phyloP scores from a whole-genome alignment of 2,113 vertebrate genomes.

The Lampris megalopsis region DNA sequence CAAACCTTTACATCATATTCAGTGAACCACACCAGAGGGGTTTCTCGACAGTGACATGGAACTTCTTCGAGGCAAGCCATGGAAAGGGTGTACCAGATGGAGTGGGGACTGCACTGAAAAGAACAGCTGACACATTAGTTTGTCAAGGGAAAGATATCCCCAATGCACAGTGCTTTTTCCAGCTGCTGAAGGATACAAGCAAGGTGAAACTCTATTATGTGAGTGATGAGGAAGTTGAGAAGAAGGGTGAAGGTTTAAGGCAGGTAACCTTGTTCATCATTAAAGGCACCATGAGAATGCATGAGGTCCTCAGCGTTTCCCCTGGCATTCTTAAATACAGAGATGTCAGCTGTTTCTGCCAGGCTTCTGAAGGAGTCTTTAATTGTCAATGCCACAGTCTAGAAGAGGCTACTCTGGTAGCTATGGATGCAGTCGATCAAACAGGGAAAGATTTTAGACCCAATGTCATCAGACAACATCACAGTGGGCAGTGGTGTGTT shows the following conservation, averaged over 20 bases:
- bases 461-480: slow-evolving; percentile 19
- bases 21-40: no score
- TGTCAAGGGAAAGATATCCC: no score
- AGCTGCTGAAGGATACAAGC: no score
- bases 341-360: no score
- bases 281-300: slow-evolving; percentile 28
- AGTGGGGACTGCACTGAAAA: no score
- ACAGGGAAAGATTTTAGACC: slow-evolving; percentile 22
- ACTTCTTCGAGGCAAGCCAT: no score
- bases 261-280: slow-evolving; percentile 19
- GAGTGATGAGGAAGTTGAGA: slow-evolving; percentile 33
- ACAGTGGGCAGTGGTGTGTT: slow-evolving; percentile 36
- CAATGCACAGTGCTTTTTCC: no score
- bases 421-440: no score
- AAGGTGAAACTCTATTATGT: slow-evolving; percentile 32
- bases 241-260: slow-evolving; percentile 18
- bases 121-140: no score
- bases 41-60: no score
- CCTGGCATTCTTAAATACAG: slow-evolving; percentile 17
- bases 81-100: no score
- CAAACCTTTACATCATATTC: no score
- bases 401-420: not conserved
- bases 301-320: slow-evolving; percentile 8
- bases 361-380: slow-evolving; percentile 11
- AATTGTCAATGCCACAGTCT: slow-evolving; percentile 10